Conservation (phyloP, 1,140 invertebrate genomes). For the Ips typographus region DNA sequence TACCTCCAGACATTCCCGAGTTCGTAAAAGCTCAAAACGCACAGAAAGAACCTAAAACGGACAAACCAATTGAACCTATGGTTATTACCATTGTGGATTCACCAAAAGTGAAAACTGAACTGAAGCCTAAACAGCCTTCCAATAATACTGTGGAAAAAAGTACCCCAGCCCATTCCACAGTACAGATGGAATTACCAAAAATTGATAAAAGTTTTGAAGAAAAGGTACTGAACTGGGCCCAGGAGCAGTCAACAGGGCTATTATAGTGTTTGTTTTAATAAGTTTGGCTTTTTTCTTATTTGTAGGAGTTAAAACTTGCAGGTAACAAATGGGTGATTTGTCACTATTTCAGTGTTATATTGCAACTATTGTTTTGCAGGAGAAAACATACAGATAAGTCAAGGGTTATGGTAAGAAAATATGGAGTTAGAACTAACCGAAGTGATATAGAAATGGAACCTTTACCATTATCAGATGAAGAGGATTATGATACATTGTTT, state of each 20-base stretch:
- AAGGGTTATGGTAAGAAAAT: conserved; percentile 56
- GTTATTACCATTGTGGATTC: too few species aligned
- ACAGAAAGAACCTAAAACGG: too few species aligned
- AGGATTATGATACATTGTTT: conserved; percentile 61
- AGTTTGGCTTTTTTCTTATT: conserved; percentile 55
- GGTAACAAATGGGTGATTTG: conserved; percentile 45
- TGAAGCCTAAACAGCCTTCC: too few species aligned
- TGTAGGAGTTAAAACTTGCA: conserved; percentile 55
- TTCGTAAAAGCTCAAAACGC: too few species aligned
- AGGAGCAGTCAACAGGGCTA: conserved; percentile 54
- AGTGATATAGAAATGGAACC: conserved; percentile 63
- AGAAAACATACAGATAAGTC: conserved; percentile 49
- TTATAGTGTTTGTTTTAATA: conserved; percentile 56
- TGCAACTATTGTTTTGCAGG: conserved; percentile 29
- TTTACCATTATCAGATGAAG: conserved; percentile 59
- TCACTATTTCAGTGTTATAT: neutral
- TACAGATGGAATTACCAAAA: too few species aligned
- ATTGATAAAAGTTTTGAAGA: neutral
- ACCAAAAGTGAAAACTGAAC: too few species aligned
- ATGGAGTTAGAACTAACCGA: conserved; percentile 57
- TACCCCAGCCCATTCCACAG: too few species aligned
- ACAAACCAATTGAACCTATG: too few species aligned
- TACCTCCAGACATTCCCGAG: too few species aligned
- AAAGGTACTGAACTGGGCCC: conserved; percentile 36
- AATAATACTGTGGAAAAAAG: too few species aligned